Base-by-base conservation (phyloP, 2,113 vertebrate species). In the Panthera leo region DNA sequence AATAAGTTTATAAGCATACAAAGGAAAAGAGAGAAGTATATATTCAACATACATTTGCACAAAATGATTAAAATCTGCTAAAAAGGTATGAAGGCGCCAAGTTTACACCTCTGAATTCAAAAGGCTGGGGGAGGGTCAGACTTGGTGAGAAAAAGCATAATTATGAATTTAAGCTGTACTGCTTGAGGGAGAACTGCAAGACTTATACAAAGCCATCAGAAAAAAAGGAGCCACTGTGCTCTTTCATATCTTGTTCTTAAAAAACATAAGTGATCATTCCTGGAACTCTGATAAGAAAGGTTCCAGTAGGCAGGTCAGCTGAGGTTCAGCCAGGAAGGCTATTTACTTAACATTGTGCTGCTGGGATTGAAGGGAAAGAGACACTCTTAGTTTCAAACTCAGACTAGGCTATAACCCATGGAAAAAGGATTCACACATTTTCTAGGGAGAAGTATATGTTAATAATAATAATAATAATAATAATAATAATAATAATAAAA, bases 211-310 rank as follows among this genome's bases (percentile, higher is more conserved):
- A 89, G 36, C 48, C 68, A 85, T 39, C n/a, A 36, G 90, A 51
- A 80, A 90, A 90, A 95, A 94, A 63, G 29, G 42, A 25, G 82
- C 42, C 14, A 19, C 80, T 71, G 18, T 76, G 53, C n/a, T 95
- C 71, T 96, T 95, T 93, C 75, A 55, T 89, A 95, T 86, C 79
- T 79, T 34, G 13, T 78, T 97, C 76, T 94, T 82, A 84, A 97
- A 93, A 95, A 76, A 91, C 36, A 58, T 78, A 97, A 79, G 87
- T 76, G 34, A 39, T 75, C 21, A 31, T 97, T 97, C 97, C 96
- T 96, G 97, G 97, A 98, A 98, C 92, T 87, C 78, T 85, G 93
- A 94, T 96, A 90, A 80, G 84, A 82, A 90, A 87, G 92, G 25
- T 96, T 98, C 85, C 97, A 91, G 86, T 48, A 93, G 89, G 80